Conservation (phyloP, 1,140 invertebrate species). For the Hycleus phaleratus region DNA sequence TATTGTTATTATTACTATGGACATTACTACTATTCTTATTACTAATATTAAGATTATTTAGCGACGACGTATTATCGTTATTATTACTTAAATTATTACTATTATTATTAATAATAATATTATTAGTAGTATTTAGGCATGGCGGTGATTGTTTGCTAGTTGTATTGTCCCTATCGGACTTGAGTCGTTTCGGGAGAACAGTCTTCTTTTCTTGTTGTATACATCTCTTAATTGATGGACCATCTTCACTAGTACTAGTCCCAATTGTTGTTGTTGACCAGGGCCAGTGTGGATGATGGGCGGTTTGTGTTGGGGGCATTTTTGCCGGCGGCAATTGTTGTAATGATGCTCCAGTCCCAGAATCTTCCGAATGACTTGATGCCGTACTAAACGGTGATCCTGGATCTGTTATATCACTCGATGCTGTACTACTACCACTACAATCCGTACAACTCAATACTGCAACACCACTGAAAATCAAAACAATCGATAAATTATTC, state of each 20-base stretch:
- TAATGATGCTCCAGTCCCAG: constrained; percentile 1
- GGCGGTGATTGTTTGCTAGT: constrained; percentile 18
- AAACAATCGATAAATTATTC: not conserved
- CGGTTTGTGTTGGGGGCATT: constrained; percentile 46
- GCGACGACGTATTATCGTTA: constrained; percentile 7
- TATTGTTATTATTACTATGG: too few species aligned
- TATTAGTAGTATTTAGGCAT: constrained; percentile 22
- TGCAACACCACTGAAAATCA: constrained; percentile 58
- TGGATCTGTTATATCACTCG: constrained; percentile 70
- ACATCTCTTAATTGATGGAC: constrained; percentile 20
- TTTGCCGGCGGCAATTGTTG: constrained; percentile 33
- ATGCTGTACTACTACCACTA: constrained; percentile 53
- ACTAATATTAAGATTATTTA: too few species aligned
- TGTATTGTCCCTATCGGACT: constrained; percentile 16
- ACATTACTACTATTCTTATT: too few species aligned
- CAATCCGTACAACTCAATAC: constrained; percentile 59
- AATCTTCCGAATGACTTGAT: constrained; percentile 42
- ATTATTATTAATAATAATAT: constrained; percentile 18
- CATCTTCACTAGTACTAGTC: constrained; percentile 26
- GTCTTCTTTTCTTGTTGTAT: constrained; percentile 24
- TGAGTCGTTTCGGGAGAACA: constrained; percentile 25
- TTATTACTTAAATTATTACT: constrained; percentile 10
- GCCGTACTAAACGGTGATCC: constrained; percentile 68
- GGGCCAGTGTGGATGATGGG: constrained; percentile 40
- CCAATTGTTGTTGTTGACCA: constrained; percentile 20